phyloP scores from a whole-genome alignment of 2,888 invertebrate species.

The Lutraria lutraria region DNA sequence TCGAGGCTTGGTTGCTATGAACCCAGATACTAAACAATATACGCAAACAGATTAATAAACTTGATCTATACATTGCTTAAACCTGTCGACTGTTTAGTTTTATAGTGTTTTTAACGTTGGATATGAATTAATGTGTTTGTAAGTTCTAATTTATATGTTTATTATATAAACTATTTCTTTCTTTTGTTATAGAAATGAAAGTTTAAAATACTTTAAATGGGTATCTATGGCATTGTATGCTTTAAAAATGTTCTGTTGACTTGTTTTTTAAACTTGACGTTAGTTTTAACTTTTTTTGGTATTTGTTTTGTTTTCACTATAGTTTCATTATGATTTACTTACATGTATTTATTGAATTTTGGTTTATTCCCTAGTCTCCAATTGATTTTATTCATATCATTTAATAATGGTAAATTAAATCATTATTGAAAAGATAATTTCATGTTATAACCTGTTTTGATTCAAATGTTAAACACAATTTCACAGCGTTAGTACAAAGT shows the following conservation, averaged over 20 bases:
- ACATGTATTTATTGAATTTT: background rate
- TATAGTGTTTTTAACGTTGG: slow-evolving; percentile 39
- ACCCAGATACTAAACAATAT: slow-evolving; percentile 65
- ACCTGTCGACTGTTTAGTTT: slow-evolving; percentile 25
- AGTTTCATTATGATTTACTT: background rate
- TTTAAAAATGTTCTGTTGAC: background rate
- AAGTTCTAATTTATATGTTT: slow-evolving; percentile 29
- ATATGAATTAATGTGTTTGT: slow-evolving; percentile 40
- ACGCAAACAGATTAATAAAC: slow-evolving; percentile 66
- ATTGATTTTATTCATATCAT: background rate
- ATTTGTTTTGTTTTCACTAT: slow-evolving; percentile 2
- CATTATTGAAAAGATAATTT: background rate
- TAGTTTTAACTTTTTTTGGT: background rate
- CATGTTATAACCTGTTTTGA: slow-evolving; percentile 38
- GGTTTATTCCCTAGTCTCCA: background rate
- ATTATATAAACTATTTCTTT: background rate
- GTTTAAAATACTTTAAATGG: background rate
- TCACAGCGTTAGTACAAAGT: background rate
- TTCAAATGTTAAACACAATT: background rate
- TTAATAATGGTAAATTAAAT: background rate
- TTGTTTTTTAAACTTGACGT: background rate
- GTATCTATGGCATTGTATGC: background rate
- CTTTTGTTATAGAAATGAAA: background rate
- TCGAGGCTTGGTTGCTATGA: slow-evolving; percentile 62
- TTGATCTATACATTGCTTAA: slow-evolving; percentile 35